phyloP scores from a whole-genome alignment of 2,888 invertebrate species.

The Brenthis daphne region DNA sequence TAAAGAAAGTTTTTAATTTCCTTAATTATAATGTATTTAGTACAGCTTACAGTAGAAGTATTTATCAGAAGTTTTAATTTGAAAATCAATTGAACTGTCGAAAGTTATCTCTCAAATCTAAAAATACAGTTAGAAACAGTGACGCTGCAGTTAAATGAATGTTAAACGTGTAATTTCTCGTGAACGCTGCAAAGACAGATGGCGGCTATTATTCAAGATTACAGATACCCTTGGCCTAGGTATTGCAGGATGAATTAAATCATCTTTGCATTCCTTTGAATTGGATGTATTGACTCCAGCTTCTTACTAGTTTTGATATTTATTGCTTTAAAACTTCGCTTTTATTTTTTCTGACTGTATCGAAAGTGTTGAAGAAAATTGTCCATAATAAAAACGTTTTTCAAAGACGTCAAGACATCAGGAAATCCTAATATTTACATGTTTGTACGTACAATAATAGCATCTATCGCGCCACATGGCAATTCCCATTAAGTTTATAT shows the following conservation, averaged over 20 bases:
- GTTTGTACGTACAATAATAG: conserved; percentile 21
- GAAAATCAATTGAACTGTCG: background rate
- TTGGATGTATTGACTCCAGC: background rate
- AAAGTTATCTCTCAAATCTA: conserved; percentile 18
- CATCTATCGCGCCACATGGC: conserved; percentile 52
- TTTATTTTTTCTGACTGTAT: background rate
- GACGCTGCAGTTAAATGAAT: conserved; percentile 47
- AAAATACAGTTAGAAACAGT: conserved; percentile 36
- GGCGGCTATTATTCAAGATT: conserved; percentile 67
- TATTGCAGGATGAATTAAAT: conserved; percentile 43
- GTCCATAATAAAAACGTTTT: no score
- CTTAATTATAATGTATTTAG: no score
- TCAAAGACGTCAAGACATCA: background rate
- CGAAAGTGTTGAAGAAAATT: no score
- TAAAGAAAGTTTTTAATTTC: no score
- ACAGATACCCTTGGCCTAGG: conserved; percentile 47
- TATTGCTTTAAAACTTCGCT: background rate
- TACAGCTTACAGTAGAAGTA: no score
- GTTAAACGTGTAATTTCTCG: conserved; percentile 61
- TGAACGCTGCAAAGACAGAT: conserved; percentile 61
- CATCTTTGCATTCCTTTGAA: conserved; percentile 29
- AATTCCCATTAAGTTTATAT: conserved; percentile 76
- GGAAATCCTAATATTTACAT: conserved; percentile 20
- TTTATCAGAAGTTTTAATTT: background rate
- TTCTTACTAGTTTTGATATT: background rate